A percentile compares a stretch with the other conserved stretches of the same genome.
These are phyloP conservation scores for Lithodes maja DNA, from an alignment of 2,888 invertebrate genomes.

Conservation along the genomic window DNA sequence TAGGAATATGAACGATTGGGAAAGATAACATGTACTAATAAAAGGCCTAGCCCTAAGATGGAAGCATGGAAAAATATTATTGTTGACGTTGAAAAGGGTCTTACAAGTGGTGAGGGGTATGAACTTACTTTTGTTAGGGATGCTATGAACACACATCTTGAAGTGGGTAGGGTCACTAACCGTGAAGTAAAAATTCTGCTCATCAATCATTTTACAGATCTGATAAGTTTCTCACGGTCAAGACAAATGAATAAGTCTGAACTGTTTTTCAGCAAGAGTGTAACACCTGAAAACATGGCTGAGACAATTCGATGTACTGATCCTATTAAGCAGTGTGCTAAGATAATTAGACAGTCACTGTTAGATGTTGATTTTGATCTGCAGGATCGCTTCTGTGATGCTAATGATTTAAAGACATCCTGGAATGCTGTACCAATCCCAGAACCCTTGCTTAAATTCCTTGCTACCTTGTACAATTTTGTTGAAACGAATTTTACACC, in stretches of 20 bases:
- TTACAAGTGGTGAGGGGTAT: conserved; percentile 20
- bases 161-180: conserved; percentile 16
- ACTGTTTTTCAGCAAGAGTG: neutral
- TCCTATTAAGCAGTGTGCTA: neutral
- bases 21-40: neutral
- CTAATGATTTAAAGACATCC: neutral
- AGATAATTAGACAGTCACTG: neutral
- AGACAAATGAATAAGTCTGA: neutral
- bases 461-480: neutral
- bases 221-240: conserved; percentile 6
- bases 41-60: neutral
- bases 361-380: neutral
- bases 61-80: conserved; percentile 8
- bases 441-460: neutral
- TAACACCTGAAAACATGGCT: neutral
- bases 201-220: conserved; percentile 12
- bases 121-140: conserved; percentile 31
- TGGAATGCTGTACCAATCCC: neutral
- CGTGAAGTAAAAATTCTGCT: conserved; percentile 19
- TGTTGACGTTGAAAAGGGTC: conserved; percentile 3
- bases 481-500: neutral
- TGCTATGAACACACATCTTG: conserved; percentile 15
- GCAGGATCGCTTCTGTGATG: neutral
- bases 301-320: neutral
- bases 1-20: neutral